Evolutionary conservation across 2,888 invertebrate genomes (phyloP).

Genomic region (Liopterus haemorrhoidalis): DNA sequence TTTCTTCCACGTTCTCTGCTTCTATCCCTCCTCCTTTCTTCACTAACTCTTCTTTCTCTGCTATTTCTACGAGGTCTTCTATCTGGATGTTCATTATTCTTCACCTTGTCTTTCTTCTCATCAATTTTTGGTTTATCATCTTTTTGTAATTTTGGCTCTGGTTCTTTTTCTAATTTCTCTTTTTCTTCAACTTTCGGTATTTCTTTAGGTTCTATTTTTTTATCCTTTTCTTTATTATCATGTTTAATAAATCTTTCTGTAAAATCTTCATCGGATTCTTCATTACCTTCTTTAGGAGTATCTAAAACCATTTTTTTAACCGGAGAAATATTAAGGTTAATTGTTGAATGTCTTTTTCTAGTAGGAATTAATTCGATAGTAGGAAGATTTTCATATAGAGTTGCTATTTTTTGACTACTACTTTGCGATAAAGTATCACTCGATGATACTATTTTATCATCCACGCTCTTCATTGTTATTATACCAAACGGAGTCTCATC

Average conservation of each 20-base stretch:
- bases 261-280: constrained; percentile 34
- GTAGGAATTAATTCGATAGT: no score
- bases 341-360: constrained; percentile 19
- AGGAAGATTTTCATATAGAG: constrained; percentile 3
- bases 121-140: constrained; percentile 3
- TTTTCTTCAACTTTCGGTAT: constrained; percentile 4
- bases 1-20: constrained; percentile 1
- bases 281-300: constrained; percentile 26
- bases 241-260: constrained; percentile 31
- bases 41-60: constrained; percentile 3
- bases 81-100: constrained; percentile 10
- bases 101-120: constrained; percentile 4
- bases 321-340: constrained; percentile 25
- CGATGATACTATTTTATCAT: constrained; percentile 9
- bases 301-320: constrained; percentile 33
- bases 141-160: constrained; percentile 14
- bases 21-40: background rate
- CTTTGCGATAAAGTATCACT: background rate
- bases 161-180: constrained; percentile 4
- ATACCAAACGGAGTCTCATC: constrained; percentile 1
- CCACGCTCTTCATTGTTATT: background rate
- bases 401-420: background rate
- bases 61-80: constrained; percentile 2
- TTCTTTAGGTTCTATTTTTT: constrained; percentile 9
- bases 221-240: constrained; percentile 3